A percentile compares a stretch with the other conserved stretches of the same genome.
These are phyloP conservation scores for Siphlonurus alternatus DNA, from an alignment of 2,888 invertebrate species.

Conservation along the genomic window DNA sequence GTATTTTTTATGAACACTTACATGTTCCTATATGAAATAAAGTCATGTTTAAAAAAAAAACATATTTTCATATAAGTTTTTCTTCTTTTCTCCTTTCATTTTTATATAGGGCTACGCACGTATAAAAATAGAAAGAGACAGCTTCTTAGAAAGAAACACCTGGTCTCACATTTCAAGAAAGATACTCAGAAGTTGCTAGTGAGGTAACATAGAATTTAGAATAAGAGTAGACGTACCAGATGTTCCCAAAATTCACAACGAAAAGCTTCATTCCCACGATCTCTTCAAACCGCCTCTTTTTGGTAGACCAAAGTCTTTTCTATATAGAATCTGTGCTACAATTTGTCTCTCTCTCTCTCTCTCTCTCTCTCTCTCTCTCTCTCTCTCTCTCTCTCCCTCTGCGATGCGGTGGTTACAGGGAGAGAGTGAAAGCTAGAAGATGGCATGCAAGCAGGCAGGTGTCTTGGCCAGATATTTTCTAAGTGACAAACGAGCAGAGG, in stretches of 20 bases:
- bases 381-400: not conserved
- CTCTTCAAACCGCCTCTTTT: not conserved
- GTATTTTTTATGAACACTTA: not conserved
- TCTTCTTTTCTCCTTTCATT: not conserved
- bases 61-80: not conserved
- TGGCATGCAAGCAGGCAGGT: not conserved
- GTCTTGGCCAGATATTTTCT: not conserved
- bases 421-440: not conserved
- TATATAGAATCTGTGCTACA: constrained; percentile 3
- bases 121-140: not conserved
- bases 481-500: not conserved
- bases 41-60: constrained; percentile 4
- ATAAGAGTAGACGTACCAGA: not conserved
- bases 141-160: not conserved
- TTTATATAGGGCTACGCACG: not conserved
- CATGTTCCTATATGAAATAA: not conserved
- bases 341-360: constrained; percentile 1
- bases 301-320: not conserved
- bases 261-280: not conserved
- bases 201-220: not conserved
- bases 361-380: not conserved
- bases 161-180: not conserved
- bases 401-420: not conserved
- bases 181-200: not conserved
- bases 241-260: not conserved